Percentiles rank a stretch among this genome's conserved stretches.
Conservation (phyloP, 2,888 invertebrate genomes). For the Autographa pulchrina region DNA sequence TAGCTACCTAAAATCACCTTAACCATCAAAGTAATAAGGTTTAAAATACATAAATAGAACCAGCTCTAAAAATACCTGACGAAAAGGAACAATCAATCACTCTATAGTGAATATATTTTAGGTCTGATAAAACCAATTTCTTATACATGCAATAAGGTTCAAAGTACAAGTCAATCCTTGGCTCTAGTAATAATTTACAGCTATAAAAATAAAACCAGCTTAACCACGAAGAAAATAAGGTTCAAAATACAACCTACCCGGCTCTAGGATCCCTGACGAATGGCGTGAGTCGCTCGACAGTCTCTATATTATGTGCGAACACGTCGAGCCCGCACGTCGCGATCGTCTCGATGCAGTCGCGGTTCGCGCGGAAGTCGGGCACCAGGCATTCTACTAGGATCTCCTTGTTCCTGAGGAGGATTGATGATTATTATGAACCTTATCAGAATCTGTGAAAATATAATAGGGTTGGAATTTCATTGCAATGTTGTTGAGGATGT, state of each 20-base stretch:
- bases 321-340: constrained; percentile 97
- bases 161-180: too few relatives aligned
- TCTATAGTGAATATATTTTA: too few relatives aligned
- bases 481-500: too few relatives aligned
- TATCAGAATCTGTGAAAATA: background rate
- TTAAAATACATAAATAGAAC: too few relatives aligned
- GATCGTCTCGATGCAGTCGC: constrained; percentile 92
- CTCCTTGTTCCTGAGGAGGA: constrained; percentile 90
- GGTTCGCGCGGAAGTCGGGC: constrained; percentile 97
- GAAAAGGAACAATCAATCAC: too few relatives aligned
- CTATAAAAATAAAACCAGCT: too few relatives aligned
- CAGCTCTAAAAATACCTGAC: too few relatives aligned
- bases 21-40: too few relatives aligned
- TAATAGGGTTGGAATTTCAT: too few relatives aligned
- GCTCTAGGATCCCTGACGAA: constrained; percentile 98
- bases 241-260: constrained; percentile 89
- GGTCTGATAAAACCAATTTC: too few relatives aligned
- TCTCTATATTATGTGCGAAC: constrained; percentile 99
- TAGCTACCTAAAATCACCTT: background rate
- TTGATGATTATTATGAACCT: background rate
- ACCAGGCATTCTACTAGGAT: constrained; percentile 99
- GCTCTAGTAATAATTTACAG: too few relatives aligned
- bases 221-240: background rate
- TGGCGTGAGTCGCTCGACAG: constrained; percentile 96
- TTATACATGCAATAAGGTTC: too few relatives aligned